Base-by-base conservation (phyloP, 1,140 invertebrate genomes). In the Drosophila nasuta region DNA sequence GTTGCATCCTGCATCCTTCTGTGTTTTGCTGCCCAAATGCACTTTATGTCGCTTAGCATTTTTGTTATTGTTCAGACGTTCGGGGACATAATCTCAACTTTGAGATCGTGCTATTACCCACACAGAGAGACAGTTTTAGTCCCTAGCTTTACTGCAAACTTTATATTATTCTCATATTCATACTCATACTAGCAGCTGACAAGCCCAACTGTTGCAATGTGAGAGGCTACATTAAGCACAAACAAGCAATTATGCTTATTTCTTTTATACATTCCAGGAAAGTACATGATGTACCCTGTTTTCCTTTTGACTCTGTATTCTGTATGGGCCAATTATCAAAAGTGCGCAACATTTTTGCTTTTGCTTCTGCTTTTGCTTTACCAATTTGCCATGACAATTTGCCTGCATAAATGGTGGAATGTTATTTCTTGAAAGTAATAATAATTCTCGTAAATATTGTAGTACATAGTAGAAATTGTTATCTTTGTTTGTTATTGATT, bases 221-320 rank as follows among this genome's bases (percentile, higher is more conserved):
- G 43, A 67, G 62, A 67, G 66, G 79, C 71, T 57, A 82, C 83
- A 77, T 88, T 80, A 82, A 64, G 58, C 69, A 74, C 79, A 82
- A 75, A 80, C 80, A 88, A 77, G 80, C 83, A 79, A 83, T 87
- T 79, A 82, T 88, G 71, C 70, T 79, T 46, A 63, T 73, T 78
- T 71, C 46, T 63, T 67, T 70, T 63, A 70, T 70, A 67, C 57
- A 48, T 59, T 46, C 2, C 35, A 6, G 30, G 28, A 28, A 30
- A 54, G 11, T 54, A 35, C 30, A 54, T 54, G 33, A 35, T 46
- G 35, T 35, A 43, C 11, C 48, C 60, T 41, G 25, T 45, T 38
- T 56, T 20, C 20, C 45, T 11, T 62, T 33, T 45, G 56, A 10
- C 46, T n/a, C 13, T 13, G 8, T 51, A 17, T 33, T 25, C 20